phyloP scores from a whole-genome alignment of 2,888 invertebrate genomes.

The Vanessa cardui region DNA sequence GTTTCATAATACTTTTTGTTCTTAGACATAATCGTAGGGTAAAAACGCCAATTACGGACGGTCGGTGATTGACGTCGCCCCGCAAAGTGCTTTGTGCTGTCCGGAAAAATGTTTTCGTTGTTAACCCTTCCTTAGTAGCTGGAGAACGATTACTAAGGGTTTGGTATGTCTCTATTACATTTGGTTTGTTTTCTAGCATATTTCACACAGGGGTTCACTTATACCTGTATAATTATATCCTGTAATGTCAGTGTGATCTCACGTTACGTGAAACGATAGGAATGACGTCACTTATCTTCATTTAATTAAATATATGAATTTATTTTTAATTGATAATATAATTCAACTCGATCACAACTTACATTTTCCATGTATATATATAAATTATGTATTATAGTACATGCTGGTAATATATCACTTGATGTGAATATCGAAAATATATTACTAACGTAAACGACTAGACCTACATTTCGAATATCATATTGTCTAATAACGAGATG shows the following conservation, averaged over 20 bases:
- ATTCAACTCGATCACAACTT: too few species aligned
- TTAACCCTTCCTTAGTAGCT: slow-evolving; percentile 40
- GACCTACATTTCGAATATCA: too few species aligned
- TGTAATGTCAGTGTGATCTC: background rate
- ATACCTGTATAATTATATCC: background rate
- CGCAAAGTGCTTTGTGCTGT: slow-evolving; percentile 44
- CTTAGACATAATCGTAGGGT: slow-evolving; percentile 43
- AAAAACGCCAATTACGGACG: slow-evolving; percentile 51
- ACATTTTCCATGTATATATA: too few species aligned
- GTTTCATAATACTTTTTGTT: background rate
- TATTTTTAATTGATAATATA: too few species aligned
- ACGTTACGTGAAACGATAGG: too few species aligned
- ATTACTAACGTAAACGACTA: too few species aligned
- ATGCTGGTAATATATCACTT: too few species aligned
- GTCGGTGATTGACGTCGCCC: slow-evolving; percentile 48
- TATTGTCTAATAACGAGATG: too few species aligned
- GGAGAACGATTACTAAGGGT: slow-evolving; percentile 23
- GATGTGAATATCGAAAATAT: too few species aligned
- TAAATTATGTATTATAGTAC: too few species aligned
- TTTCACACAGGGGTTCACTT: background rate
- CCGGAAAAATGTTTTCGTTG: slow-evolving; percentile 46
- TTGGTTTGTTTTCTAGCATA: slow-evolving; percentile 8
- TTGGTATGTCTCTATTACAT: slow-evolving; percentile 27
- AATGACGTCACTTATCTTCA: too few species aligned
- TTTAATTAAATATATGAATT: too few species aligned